Percentiles rank a stretch among this genome's conserved stretches.
These are phyloP conservation scores for Drosophila prolongata DNA, from an alignment of 2,888 invertebrate species.

Conservation along the genomic window DNA sequence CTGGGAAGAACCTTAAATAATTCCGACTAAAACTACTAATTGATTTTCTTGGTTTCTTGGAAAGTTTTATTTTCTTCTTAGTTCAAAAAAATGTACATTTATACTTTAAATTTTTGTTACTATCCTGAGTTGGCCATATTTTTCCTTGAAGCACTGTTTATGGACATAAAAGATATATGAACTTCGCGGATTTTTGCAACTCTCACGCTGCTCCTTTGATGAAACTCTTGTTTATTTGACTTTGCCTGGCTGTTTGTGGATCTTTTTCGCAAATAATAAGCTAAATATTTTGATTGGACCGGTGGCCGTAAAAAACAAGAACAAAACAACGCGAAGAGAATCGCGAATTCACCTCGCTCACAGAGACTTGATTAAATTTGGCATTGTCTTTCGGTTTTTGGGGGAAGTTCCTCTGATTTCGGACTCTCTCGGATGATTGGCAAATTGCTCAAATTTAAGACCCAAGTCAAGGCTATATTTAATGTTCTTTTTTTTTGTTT, in stretches of 20 bases:
- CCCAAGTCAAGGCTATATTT: conserved; percentile 60
- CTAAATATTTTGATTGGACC: conserved; percentile 72
- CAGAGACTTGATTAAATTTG: conserved; percentile 39
- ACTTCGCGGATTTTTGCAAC: background rate
- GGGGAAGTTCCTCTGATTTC: conserved; percentile 17
- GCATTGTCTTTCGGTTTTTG: conserved; percentile 43
- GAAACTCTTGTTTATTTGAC: conserved; percentile 28
- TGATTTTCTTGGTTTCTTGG: too few relatives aligned
- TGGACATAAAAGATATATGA: background rate
- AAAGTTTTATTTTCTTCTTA: too few relatives aligned
- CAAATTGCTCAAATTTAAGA: conserved; percentile 66
- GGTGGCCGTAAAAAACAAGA: conserved; percentile 40
- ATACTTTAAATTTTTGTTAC: too few relatives aligned
- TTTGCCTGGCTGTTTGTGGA: conserved; percentile 51
- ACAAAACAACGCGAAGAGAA: conserved; percentile 26
- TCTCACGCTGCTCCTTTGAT: conserved; percentile 30
- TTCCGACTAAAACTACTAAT: too few relatives aligned
- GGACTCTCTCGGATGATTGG: conserved; percentile 53
- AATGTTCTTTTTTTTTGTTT: conserved; percentile 14
- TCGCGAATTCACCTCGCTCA: conserved; percentile 13
- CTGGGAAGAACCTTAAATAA: background rate
- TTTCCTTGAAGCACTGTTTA: conserved; percentile 13
- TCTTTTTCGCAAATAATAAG: conserved; percentile 69
- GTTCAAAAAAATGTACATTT: too few relatives aligned
- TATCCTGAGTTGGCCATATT: background rate